These are phyloP conservation scores for Danionella dracula DNA, from an alignment of 2,797 vertebrate genomes.

Conservation along the genomic window DNA sequence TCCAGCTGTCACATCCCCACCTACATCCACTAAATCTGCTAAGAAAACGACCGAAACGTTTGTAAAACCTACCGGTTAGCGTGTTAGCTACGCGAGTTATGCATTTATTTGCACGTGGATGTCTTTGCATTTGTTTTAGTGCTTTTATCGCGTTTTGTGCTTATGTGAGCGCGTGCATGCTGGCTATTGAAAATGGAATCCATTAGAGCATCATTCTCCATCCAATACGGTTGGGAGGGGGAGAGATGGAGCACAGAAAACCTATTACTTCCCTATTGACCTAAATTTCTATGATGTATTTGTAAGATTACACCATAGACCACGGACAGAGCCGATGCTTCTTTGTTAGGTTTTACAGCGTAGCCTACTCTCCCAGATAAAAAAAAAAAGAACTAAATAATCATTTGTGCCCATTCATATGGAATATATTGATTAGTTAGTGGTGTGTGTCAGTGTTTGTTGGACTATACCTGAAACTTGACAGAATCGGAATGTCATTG, in stretches of 20 bases:
- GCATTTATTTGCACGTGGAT: neutral
- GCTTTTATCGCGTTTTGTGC: constrained; percentile 2
- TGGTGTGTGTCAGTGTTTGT: too few relatives aligned
- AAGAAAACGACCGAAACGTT: neutral
- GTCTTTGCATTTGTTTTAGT: neutral
- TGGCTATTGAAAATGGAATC: constrained; percentile 45
- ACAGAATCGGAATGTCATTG: too few relatives aligned
- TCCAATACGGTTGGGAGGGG: constrained; percentile 33
- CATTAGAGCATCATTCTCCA: constrained; percentile 52
- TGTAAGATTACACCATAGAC: constrained; percentile 38
- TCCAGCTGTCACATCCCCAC: constrained; percentile 37
- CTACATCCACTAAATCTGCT: constrained; percentile 22
- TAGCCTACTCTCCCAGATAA: neutral
- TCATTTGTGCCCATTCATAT: constrained; percentile 15
- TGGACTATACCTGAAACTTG: too few relatives aligned
- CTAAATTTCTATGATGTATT: constrained; percentile 51
- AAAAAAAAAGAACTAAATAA: too few relatives aligned
- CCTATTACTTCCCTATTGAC: constrained; percentile 52
- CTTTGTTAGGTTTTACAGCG: constrained; percentile 18
- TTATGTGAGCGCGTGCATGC: constrained; percentile 14
- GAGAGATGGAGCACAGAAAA: constrained; percentile 21
- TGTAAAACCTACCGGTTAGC: neutral
- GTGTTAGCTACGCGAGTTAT: neutral
- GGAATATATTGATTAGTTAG: neutral
- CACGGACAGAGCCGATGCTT: constrained; percentile 27